Conservation (phyloP, 2,797 vertebrate genomes). For the Centroberyx gerrardi region DNA sequence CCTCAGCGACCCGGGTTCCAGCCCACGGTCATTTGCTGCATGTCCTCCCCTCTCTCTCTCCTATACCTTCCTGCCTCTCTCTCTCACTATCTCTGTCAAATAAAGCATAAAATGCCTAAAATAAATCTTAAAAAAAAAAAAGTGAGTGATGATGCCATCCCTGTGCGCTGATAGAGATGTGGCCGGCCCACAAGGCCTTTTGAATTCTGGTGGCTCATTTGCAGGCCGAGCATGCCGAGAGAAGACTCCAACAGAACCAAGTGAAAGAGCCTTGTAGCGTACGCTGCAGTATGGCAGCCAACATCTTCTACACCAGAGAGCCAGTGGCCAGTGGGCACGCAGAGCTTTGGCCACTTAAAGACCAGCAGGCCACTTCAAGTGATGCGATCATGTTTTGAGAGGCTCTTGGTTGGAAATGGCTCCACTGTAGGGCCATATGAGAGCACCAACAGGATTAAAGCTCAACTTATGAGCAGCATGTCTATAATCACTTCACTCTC, state of each 20-base stretch:
- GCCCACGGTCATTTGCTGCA: no score
- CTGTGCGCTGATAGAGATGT: constrained; percentile 30
- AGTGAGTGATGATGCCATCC: constrained; percentile 31
- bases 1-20: no score
- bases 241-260: constrained; percentile 50
- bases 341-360: constrained; percentile 56
- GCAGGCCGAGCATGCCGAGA: constrained; percentile 22
- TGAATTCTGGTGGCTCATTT: constrained; percentile 40
- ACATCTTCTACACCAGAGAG: constrained; percentile 39
- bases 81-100: no score
- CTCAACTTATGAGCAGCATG: constrained; percentile 62
- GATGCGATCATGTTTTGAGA: constrained; percentile 74
- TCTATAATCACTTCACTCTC: constrained; percentile 66
- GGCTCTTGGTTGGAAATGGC: constrained; percentile 59
- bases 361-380: constrained; percentile 66
- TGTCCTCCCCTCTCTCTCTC: no score
- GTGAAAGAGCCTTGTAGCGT: constrained; percentile 54
- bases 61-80: no score
- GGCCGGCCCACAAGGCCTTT: constrained; percentile 26
- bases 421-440: constrained; percentile 64
- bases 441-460: constrained; percentile 71
- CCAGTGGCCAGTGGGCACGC: constrained; percentile 61
- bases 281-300: constrained; percentile 48
- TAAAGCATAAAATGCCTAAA: no score
- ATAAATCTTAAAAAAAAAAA: no score